Base-by-base conservation (phyloP, 2,797 vertebrate species). In the Thripadectes ignobilis region DNA sequence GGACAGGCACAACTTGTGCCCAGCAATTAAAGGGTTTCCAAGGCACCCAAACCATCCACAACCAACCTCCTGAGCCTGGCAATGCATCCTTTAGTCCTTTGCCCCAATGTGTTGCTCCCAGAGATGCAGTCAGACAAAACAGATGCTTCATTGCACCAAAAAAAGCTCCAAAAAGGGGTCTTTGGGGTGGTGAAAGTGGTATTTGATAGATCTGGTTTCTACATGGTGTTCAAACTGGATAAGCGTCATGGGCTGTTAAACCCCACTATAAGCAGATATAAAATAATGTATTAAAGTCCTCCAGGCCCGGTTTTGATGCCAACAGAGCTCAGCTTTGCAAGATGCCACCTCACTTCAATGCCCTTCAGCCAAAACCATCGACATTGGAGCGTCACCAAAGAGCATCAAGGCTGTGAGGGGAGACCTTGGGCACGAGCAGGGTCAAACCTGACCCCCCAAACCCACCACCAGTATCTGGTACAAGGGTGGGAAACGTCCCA, bases 101-200 rank as follows among this genome's bases (percentile, higher is more conserved):
- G 1, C 39, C 34, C 0, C 3, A 34, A 18, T 8, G 3, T 2
- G 11, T 0, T 4, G 34, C 52, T 62, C 27, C 0, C 61, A 12
- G 61, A 15, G 14, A 2, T 1, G 14, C 39, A 23, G 22, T 18
- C 65, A 36, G 46, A n/a, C 12, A 5, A 2, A 26, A 14, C 5
- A 0, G 8, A 15, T 13, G 68, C 49, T 45, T 21, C 12, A 5
- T 0, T 0, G 4, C n/a, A 16, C 10, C 17, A 10, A 22, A 63
- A 63, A 71, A 4, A 2, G 9, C 16, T 12, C 62, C 32, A 14
- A 17, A 34, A 46, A 51, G 2, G 0, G 14, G 1, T 4, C 12
- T 80, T 73, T 51, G 0, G 16, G 58, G 61, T 26, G 30, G 22
- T 0, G 18, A 74, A 73, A 27, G 26, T 0, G 4, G 6, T 5